phyloP scores from a whole-genome alignment of 2,888 invertebrate genomes.

The Caenorhabditis plicata region DNA sequence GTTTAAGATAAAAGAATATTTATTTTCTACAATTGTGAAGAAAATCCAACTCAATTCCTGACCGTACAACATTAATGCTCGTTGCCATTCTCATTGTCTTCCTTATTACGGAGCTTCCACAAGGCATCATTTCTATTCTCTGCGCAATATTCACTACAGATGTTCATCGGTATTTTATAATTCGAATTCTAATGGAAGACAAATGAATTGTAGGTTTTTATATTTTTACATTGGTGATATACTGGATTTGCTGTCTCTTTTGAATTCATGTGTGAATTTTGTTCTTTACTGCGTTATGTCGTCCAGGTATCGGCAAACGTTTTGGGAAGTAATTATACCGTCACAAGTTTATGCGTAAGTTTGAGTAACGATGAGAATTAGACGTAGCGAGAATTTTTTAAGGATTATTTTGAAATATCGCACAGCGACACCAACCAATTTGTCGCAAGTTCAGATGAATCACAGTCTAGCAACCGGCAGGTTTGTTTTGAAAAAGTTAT shows the following conservation, averaged over 20 bases:
- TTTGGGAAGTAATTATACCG: constrained; percentile 58
- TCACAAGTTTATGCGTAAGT: constrained; percentile 33
- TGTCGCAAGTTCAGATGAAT: constrained; percentile 33
- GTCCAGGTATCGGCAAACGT: constrained; percentile 51
- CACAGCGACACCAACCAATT: constrained; percentile 30
- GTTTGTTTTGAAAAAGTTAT: too few species aligned
- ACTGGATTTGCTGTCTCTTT: constrained; percentile 75
- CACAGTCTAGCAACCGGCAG: constrained; percentile 18
- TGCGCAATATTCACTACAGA: constrained; percentile 60
- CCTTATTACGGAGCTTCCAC: constrained; percentile 76
- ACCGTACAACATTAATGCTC: constrained; percentile 77
- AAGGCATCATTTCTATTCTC: constrained; percentile 57
- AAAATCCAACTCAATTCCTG: constrained; percentile 40
- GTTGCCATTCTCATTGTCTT: constrained; percentile 79
- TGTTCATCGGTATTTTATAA: constrained; percentile 49
- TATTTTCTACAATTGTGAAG: constrained; percentile 9
- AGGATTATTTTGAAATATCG: constrained; percentile 31
- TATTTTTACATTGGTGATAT: constrained; percentile 73
- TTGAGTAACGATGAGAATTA: too few species aligned
- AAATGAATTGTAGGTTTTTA: constrained; percentile 20
- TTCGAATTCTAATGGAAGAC: not conserved
- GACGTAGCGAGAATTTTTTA: too few species aligned
- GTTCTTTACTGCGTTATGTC: constrained; percentile 79
- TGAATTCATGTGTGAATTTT: constrained; percentile 79
- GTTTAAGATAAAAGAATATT: not conserved